These are phyloP conservation scores for Tarsius wallacei DNA, from an alignment of 2,797 vertebrate species.

Conservation along the genomic window DNA sequence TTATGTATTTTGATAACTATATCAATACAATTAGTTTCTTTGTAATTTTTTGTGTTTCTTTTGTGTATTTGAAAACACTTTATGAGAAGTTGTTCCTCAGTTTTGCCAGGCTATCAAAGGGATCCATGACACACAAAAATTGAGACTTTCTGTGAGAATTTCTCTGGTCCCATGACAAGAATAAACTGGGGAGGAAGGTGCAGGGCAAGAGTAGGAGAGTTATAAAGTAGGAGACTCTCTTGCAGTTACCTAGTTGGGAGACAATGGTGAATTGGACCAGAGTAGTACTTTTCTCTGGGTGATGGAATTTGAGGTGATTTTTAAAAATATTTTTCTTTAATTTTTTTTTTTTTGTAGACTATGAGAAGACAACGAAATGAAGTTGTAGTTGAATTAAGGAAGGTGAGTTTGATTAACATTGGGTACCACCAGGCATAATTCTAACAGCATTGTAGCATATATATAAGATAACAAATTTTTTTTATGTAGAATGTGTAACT, in stretches of 20 bases:
- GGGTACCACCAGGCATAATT: slow-evolving; percentile 36
- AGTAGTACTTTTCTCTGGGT: background rate
- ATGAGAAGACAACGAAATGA: slow-evolving; percentile 99
- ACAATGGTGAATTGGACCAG: background rate
- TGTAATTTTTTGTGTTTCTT: background rate
- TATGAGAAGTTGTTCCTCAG: slow-evolving; percentile 10
- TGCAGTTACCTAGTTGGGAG: background rate
- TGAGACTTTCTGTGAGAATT: background rate
- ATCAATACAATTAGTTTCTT: background rate
- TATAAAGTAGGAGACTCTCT: background rate
- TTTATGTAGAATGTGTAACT: background rate
- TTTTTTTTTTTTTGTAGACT: slow-evolving; percentile 92
- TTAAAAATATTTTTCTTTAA: slow-evolving; percentile 63
- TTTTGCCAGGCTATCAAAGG: slow-evolving; percentile 6
- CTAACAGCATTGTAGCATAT: background rate
- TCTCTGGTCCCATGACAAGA: background rate
- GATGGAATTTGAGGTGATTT: slow-evolving; percentile 18
- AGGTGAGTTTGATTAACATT: slow-evolving; percentile 92
- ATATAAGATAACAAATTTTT: background rate
- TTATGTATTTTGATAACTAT: background rate
- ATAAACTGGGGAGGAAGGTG: background rate
- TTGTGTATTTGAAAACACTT: background rate
- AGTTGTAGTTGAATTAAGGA: slow-evolving; percentile 98
- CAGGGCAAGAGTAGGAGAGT: background rate
- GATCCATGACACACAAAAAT: background rate